Percentiles rank a stretch among this genome's conserved stretches.
Conservation (phyloP, 2,888 invertebrate genomes). For the Brachycybe producta region DNA sequence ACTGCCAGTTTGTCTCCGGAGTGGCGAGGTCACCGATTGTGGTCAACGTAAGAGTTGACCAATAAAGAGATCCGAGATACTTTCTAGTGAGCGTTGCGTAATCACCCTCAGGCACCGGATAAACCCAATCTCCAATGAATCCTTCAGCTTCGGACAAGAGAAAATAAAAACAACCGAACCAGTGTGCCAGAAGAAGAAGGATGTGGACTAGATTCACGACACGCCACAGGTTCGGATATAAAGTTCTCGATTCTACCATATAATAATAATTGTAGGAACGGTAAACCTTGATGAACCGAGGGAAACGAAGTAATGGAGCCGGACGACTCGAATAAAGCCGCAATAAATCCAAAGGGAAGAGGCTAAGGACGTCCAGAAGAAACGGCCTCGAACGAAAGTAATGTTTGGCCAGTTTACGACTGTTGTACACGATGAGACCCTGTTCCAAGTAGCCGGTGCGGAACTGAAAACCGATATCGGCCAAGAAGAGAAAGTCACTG, state of each 20-base stretch:
- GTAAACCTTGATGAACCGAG: constrained; percentile 43
- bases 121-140: constrained; percentile 46
- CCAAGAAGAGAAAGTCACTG: constrained; percentile 72
- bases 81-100: constrained; percentile 81
- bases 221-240: constrained; percentile 91
- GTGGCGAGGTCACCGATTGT: constrained; percentile 93
- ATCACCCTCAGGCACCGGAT: constrained; percentile 45
- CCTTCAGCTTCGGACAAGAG: constrained; percentile 80
- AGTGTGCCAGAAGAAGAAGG: constrained; percentile 83
- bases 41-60: constrained; percentile 90
- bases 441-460: constrained; percentile 90
- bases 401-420: constrained; percentile 74
- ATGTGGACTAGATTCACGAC: constrained; percentile 91
- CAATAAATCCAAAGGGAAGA: constrained; percentile 73
- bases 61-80: constrained; percentile 86
- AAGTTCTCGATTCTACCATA: constrained; percentile 88
- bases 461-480: constrained; percentile 81
- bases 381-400: constrained; percentile 75
- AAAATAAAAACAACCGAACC: constrained; percentile 97
- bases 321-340: constrained; percentile 61
- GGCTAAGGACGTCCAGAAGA: constrained; percentile 63
- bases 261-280: constrained; percentile 85
- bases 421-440: constrained; percentile 87
- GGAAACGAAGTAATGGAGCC: constrained; percentile 66
- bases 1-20: constrained; percentile 93